Conservation (phyloP, 2,797 vertebrate genomes). For the Oreochromis grahami region DNA sequence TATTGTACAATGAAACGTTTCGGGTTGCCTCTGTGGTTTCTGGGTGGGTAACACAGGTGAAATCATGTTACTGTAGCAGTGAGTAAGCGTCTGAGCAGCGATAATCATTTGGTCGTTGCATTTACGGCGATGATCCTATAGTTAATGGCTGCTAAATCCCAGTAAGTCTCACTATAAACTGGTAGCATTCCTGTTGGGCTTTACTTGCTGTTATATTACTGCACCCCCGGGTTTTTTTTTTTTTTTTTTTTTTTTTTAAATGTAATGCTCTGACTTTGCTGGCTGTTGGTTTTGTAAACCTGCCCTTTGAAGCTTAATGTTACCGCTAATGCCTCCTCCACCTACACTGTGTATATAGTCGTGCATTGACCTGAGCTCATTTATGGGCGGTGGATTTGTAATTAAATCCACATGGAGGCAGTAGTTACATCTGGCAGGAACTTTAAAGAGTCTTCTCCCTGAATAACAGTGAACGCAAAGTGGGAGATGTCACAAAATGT, state of each 20-base stretch:
- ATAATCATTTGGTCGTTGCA: neutral
- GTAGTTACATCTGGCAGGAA: neutral
- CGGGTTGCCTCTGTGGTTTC: conserved; percentile 27
- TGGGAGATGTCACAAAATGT: neutral
- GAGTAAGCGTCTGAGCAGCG: neutral
- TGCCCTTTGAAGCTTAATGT: neutral
- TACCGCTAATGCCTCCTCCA: neutral
- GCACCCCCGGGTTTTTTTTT: no score
- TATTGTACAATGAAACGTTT: conserved; percentile 74
- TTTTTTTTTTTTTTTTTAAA: neutral
- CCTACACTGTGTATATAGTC: neutral
- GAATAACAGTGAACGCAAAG: neutral
- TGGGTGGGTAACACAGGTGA: neutral
- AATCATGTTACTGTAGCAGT: neutral
- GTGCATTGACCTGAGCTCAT: conserved; percentile 13
- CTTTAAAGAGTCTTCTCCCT: neutral
- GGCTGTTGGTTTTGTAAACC: neutral
- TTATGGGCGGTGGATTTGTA: conserved; percentile 13
- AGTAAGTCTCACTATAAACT: neutral
- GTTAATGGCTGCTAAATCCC: neutral
- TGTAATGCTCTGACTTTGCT: neutral
- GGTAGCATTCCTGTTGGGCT: neutral
- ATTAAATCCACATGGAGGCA: conserved; percentile 30
- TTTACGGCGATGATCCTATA: neutral
- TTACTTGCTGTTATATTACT: neutral